Base-by-base conservation (phyloP, 1,140 invertebrate genomes). In the Nilaparvata lugens region DNA sequence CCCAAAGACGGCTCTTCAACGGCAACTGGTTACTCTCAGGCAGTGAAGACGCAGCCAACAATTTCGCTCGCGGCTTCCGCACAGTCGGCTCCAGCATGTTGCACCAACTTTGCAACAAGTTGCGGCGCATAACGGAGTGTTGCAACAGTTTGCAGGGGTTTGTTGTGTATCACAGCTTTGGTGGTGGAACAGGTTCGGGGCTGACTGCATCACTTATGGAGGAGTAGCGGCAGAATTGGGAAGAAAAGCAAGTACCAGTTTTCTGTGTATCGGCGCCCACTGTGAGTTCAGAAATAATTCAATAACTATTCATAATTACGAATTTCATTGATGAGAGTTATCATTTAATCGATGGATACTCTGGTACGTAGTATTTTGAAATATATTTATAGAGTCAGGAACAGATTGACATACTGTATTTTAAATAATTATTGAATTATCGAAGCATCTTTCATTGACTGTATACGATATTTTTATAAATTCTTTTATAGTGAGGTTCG, bases 11-110 rank as follows among this genome's bases (percentile, higher is more conserved):
- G 58, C 71, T 83, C 3, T 83, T 82, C 70, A 80, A 82, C 62
- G 81, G 81, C 1, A 79, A 81, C 62, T 79, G 83, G 64, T 63
- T 83, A 42, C 79, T 79, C 62, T 79, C 75, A 64, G 82, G 81
- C 13, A 79, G 83, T 35, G 84, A 88, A 69, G 84, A 86, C 66
- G 84, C 84, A 3, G 82, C 82, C 0, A 90, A 89, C 70, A 90
- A 89, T 73, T 88, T 87, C 68, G 87, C 87, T 9, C 74, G 88
- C 28, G 91, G 91, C 40, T 88, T 91, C 62, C 91, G 91, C 71
- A 85, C 87, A 2, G 83, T 91, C 60, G 90, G 89, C 1, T 83
- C 83, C 64, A 88, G 87, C 71, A 79, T 90, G 63, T 78, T 89
- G 18, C 82, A 87, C 59, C 55, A 81, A 0, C 80, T 86, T 3